Evolutionary conservation across 2,797 vertebrate genomes (phyloP), one percentile per base, ranked within the genome.

Genomic region (Sarcoramphus papa): DNA sequence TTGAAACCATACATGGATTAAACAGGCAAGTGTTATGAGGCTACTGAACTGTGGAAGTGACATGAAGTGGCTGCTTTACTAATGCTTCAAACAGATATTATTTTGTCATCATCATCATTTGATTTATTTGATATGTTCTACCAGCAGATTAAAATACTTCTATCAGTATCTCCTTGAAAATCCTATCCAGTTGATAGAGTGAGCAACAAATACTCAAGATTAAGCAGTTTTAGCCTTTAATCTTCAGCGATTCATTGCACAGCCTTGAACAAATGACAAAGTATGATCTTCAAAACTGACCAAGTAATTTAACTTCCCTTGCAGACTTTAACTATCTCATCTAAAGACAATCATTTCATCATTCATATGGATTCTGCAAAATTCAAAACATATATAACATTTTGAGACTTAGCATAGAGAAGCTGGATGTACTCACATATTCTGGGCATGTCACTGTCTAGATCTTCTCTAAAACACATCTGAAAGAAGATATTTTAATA

Each of bases 131-230:
- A 77, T 84, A 45, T 72, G 41, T 91, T 80, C 51, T 60, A 91
- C 8, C 2, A 74, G 63, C 30, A 97, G 92, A 96, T 86, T 93
- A 93, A 97, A 74, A 90, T 65, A 93, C 50, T 85, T 92, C 70
- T 88, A 77, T 53, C 64, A 53, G 35, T 64, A 92, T 37, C 37
- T 78, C 73, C 73, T 86, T 86, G 65, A 78, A 93, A 93, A 91
- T 59, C 43, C 69, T 57, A 83, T 45, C 51, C 50, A 50, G n/a
- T 17, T 74, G 47, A 84, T 20, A 74, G 9, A 88, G 47, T 20
- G 21, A 88, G 14, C 31, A 77, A 78, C 57, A 78, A 60, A 77
- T n/a, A 82, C 35, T 79, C 35, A 78, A 81, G 67, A 77, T 74
- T 33, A 88, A 84, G 43, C 14, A 59, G 31, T 67, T 95, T 81